phyloP scores from a whole-genome alignment of 2,797 vertebrate species.

The Scarus forsteni region DNA sequence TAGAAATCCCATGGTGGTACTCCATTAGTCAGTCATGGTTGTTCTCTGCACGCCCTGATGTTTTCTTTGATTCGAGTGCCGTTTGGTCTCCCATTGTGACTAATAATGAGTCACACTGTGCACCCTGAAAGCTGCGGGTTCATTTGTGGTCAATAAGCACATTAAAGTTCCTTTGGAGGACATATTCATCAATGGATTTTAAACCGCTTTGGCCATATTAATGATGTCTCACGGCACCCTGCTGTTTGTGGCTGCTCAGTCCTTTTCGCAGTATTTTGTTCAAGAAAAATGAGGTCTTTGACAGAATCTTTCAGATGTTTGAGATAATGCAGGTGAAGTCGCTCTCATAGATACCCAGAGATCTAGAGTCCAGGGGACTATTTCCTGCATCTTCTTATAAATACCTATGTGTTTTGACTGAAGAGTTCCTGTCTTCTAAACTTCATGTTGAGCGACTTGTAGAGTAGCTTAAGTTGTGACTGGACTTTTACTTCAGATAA shows the following conservation, averaged over 20 bases:
- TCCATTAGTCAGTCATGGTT: constrained; percentile 16
- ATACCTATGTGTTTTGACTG: too few species aligned
- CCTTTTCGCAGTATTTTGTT: constrained; percentile 28
- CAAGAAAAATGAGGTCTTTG: constrained; percentile 20
- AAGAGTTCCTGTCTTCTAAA: too few species aligned
- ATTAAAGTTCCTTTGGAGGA: constrained; percentile 46
- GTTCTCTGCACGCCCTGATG: constrained; percentile 17
- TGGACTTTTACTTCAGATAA: too few species aligned
- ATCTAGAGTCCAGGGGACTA: too few species aligned
- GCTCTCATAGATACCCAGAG: too few species aligned
- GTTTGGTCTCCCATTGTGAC: constrained; percentile 53
- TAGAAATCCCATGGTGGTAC: constrained; percentile 11
- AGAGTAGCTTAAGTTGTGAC: too few species aligned
- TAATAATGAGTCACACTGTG: constrained; percentile 43
- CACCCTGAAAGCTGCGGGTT: constrained; percentile 19
- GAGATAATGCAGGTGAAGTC: constrained; percentile 17
- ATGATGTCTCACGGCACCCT: constrained; percentile 35
- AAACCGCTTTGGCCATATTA: constrained; percentile 38
- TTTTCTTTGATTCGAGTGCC: constrained; percentile 46
- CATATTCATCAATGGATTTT: constrained; percentile 42
- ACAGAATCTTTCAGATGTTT: not conserved
- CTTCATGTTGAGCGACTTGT: too few species aligned
- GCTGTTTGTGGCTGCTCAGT: constrained; percentile 34
- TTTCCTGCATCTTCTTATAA: too few species aligned
- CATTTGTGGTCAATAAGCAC: constrained; percentile 53